phyloP scores from a whole-genome alignment of 2,113 vertebrate genomes.

The Marmota flaviventris region DNA sequence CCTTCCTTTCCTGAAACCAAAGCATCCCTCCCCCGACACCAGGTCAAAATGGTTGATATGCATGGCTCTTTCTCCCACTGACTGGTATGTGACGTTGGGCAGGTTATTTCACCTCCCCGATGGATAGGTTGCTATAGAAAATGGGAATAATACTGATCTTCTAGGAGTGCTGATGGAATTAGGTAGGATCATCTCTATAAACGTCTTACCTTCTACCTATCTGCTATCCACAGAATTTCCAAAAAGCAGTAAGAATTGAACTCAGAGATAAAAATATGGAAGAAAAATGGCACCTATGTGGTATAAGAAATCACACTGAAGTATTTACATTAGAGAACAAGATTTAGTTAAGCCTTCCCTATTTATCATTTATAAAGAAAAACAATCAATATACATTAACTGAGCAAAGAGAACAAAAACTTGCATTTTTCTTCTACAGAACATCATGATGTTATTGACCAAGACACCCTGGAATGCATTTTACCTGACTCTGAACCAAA shows the following conservation, averaged over 20 bases:
- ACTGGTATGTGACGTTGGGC: background rate
- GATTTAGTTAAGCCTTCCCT: conserved; percentile 83
- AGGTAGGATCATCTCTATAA: background rate
- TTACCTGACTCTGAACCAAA: conserved; percentile 86
- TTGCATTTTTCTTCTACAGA: conserved; percentile 86
- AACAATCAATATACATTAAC: conserved; percentile 94
- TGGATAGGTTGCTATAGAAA: background rate
- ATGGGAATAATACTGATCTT: background rate
- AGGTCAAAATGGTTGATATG: background rate
- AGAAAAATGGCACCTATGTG: conserved; percentile 72
- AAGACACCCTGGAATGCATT: conserved; percentile 85
- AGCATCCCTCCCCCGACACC: background rate
- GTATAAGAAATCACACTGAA: conserved; percentile 74
- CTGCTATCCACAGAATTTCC: background rate
- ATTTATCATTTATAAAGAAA: conserved; percentile 85
- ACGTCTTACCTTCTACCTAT: background rate
- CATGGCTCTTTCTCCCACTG: background rate
- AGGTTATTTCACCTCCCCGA: background rate
- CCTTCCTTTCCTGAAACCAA: conserved; percentile 33
- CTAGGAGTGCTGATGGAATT: background rate
- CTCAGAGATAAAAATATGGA: conserved; percentile 12
- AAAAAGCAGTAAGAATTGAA: conserved; percentile 46
- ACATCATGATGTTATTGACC: conserved; percentile 89
- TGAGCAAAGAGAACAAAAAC: conserved; percentile 88
- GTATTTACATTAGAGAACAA: conserved; percentile 83